Conservation (phyloP, 1,140 invertebrate species). For the Hypsibius dujardini region DNA sequence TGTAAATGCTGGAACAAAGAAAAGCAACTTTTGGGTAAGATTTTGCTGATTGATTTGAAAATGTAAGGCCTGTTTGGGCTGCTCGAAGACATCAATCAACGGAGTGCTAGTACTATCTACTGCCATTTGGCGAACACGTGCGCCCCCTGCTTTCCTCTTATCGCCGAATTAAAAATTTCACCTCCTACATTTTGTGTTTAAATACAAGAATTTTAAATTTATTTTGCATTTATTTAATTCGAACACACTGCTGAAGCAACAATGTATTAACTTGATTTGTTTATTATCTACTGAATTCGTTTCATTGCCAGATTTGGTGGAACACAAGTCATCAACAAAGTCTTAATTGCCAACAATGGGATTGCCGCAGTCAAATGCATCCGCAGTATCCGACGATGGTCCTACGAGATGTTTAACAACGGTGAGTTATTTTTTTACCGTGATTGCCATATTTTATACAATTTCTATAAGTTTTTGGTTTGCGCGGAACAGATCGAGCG, state of each 20-base stretch:
- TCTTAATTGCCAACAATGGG: slow-evolving; percentile 97
- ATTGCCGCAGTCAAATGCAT: slow-evolving; percentile 99
- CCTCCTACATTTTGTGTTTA: background rate
- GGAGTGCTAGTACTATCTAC: background rate
- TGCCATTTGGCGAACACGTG: background rate
- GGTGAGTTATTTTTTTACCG: background rate
- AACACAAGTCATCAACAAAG: slow-evolving; percentile 40
- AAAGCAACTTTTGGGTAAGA: no score
- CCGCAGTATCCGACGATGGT: slow-evolving; percentile 87
- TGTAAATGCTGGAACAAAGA: no score
- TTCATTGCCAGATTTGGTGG: slow-evolving; percentile 52
- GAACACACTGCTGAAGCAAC: background rate
- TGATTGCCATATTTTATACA: background rate
- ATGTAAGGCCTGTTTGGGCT: no score
- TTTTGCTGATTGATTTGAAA: no score
- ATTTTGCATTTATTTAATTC: background rate
- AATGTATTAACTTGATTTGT: background rate
- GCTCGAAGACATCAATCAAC: no score
- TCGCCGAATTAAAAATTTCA: background rate
- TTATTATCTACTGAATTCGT: background rate
- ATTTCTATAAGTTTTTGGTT: background rate
- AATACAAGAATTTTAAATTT: background rate
- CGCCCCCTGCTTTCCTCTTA: background rate
- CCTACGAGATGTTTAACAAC: slow-evolving; percentile 97
- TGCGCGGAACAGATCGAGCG: slow-evolving; percentile 49